These are phyloP conservation scores for Chiroxiphia lanceolata DNA, from an alignment of 2,797 vertebrate genomes.

Conservation along the genomic window DNA sequence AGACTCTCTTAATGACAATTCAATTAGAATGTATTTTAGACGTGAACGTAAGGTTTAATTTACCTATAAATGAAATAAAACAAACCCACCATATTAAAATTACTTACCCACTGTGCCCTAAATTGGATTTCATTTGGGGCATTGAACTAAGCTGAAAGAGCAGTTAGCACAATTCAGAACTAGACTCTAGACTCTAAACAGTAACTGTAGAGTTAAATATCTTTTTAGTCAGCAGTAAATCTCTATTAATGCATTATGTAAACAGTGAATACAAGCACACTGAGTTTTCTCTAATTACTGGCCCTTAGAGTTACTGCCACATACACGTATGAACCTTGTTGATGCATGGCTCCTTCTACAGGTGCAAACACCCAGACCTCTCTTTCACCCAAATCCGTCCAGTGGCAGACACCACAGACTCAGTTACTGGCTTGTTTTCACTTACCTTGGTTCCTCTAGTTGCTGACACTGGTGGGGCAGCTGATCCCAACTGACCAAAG, in stretches of 20 bases:
- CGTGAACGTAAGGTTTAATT: background rate
- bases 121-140: background rate
- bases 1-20: background rate
- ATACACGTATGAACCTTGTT: background rate
- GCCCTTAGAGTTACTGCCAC: background rate
- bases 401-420: background rate
- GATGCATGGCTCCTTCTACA: background rate
- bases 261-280: background rate
- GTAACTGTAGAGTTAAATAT: background rate
- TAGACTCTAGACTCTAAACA: background rate
- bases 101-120: background rate
- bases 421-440: background rate
- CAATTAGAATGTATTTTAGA: background rate
- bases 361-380: background rate
- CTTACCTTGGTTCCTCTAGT: background rate
- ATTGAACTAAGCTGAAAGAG: background rate
- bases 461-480: background rate
- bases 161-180: background rate
- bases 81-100: background rate
- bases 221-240: background rate
- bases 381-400: background rate
- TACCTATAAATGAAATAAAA: background rate
- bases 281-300: background rate
- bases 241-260: background rate
- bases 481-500: background rate